Evolutionary conservation across 2,888 invertebrate species (phyloP), one percentile per base, ranked within the genome.

Genomic region (Agrotis puta): DNA sequence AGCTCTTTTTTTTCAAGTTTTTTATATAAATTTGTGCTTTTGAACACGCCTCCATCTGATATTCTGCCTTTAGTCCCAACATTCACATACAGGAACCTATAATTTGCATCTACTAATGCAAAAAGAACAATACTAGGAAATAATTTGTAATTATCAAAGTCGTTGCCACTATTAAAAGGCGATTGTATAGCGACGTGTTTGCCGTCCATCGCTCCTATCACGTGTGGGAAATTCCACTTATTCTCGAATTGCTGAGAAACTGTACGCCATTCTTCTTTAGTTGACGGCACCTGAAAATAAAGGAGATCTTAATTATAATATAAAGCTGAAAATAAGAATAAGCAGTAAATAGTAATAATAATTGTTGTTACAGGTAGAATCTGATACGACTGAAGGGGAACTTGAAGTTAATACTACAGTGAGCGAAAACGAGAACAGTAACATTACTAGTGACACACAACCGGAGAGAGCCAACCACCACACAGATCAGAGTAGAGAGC

Each of bases 221-320:
- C 85, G 57, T 89, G 86, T 69, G 90, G 90, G 66, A 90, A 91
- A 81, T 90, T 85, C 90, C 89, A 90, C n/a, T 78, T 74, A 56
- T 85, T 67, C 45, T 85, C 74, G 72, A 87, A 89, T 61, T 75
- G 22, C 47, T 59, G 56, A 54, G 87, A 77, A 24, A 88, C 58
- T 71, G 71, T 63, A 22, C 77, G 74, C 88, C 89, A 90, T 68
- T 88, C 85, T 80, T 87, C 71, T 79, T 83, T 64, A 58, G 70
- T 82, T 50, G 57, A 39, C 54, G 83, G 83, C 62, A 81, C 33
- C 85, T 84, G 73, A 74, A 83, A 83, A 74, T 67, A 73, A 64
- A 51, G 58, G 63, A 74, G 51, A 73, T 70, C 53, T 62, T 64
- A 71, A 53, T 64, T 56, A 58, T 74, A 70, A 53, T 61, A 74